phyloP scores from a whole-genome alignment of 2,888 invertebrate species.

The Drosophila maculinotata region DNA sequence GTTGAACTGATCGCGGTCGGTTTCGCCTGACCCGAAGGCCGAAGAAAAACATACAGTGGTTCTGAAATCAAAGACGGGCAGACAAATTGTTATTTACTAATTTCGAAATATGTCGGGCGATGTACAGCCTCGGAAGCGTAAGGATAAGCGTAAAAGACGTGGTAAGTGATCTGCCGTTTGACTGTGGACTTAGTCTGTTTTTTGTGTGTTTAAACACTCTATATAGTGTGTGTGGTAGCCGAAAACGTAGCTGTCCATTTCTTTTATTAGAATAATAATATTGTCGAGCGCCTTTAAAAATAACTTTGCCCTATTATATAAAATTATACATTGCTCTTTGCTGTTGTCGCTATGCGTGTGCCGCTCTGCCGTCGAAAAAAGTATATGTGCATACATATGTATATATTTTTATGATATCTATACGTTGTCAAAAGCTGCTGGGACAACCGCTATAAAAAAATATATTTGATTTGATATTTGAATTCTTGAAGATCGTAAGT shows the following conservation, averaged over 20 bases:
- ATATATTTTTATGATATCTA: slow-evolving; percentile 41
- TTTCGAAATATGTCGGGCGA: slow-evolving; percentile 91
- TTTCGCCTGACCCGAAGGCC: slow-evolving; percentile 9
- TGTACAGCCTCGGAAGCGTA: slow-evolving; percentile 93
- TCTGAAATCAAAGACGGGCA: slow-evolving; percentile 24
- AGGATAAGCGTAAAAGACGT: slow-evolving; percentile 93
- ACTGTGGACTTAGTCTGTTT: slow-evolving; percentile 3
- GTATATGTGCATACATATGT: slow-evolving; percentile 15
- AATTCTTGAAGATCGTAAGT: too few species aligned
- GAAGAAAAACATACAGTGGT: slow-evolving; percentile 41
- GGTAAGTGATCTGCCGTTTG: slow-evolving; percentile 84
- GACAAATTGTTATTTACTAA: slow-evolving; percentile 41
- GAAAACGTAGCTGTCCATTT: slow-evolving; percentile 59
- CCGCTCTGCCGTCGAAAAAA: slow-evolving; percentile 36
- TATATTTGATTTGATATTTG: background rate
- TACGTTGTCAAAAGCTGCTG: slow-evolving; percentile 32
- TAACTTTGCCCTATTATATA: slow-evolving; percentile 83
- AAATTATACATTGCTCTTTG: slow-evolving; percentile 77
- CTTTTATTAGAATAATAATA: slow-evolving; percentile 79
- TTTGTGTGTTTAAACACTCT: slow-evolving; percentile 26
- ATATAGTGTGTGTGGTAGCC: slow-evolving; percentile 12
- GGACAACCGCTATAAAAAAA: slow-evolving; percentile 27
- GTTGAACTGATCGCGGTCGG: slow-evolving; percentile 52
- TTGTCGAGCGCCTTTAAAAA: slow-evolving; percentile 79
- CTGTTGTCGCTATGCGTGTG: slow-evolving; percentile 75